Evolutionary conservation across 1,140 invertebrate genomes (phyloP).

Genomic region (Scaptomyza pallida): DNA sequence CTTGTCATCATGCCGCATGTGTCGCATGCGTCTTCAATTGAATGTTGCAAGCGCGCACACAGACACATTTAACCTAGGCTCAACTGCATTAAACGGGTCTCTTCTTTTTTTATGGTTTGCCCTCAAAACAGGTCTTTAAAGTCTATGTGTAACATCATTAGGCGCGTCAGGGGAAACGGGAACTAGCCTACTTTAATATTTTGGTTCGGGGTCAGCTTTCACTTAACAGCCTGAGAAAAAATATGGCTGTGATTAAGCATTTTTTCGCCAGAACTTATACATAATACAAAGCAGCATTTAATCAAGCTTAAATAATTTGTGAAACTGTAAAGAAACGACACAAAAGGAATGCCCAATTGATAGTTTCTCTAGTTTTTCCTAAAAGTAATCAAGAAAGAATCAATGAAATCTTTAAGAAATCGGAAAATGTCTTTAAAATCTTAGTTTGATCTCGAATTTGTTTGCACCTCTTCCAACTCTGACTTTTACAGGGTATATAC

Average conservation of each 20-base stretch:
- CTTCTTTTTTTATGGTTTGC: conserved; percentile 26
- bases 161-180: too few species aligned
- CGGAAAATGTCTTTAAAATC: too few species aligned
- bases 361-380: neutral
- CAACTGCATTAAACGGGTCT: conserved; percentile 40
- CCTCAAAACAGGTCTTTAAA: neutral
- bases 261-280: neutral
- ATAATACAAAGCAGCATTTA: conserved; percentile 1
- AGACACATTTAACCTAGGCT: conserved; percentile 21
- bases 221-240: neutral
- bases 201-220: neutral
- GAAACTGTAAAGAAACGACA: conserved; percentile 1
- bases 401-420: too few species aligned
- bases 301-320: neutral
- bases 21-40: conserved; percentile 24
- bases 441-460: too few species aligned
- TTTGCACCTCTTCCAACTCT: too few species aligned
- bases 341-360: neutral
- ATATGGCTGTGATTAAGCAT: neutral
- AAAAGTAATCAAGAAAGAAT: neutral
- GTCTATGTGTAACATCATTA: neutral
- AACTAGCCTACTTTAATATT: neutral
- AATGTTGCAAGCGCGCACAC: conserved; percentile 36
- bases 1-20: conserved; percentile 33
- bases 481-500: neutral